Conservation (phyloP, 1,140 invertebrate species). For the Ceratosolen fusciceps region DNA sequence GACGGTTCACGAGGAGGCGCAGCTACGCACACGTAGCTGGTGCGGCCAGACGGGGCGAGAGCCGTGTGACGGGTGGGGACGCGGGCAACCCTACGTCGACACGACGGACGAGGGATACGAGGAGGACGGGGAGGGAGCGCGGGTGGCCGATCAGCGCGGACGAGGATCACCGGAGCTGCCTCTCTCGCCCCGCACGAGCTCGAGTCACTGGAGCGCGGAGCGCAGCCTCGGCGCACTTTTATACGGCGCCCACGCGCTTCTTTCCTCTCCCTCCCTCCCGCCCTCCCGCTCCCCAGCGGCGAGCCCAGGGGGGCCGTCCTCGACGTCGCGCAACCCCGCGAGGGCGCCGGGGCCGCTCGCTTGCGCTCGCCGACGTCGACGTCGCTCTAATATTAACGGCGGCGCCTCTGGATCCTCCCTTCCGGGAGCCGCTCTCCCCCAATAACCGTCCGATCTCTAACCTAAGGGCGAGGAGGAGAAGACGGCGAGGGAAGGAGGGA, state of each 20-base stretch:
- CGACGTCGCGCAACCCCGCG: background rate
- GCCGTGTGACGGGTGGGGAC: background rate
- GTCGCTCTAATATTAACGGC: constrained; percentile 33
- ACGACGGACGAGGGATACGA: background rate
- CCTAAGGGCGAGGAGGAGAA: too few relatives aligned
- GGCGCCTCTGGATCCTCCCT: background rate
- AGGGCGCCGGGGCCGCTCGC: constrained; percentile 12
- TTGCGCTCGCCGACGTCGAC: too few relatives aligned
- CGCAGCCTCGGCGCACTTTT: constrained; percentile 59
- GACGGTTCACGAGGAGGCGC: background rate
- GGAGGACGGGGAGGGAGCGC: background rate
- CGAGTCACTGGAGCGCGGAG: constrained; percentile 30
- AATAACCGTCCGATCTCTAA: too few relatives aligned
- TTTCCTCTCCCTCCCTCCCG: constrained; percentile 7
- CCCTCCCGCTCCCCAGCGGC: too few relatives aligned
- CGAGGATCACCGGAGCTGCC: background rate
- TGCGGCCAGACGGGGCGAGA: constrained; percentile 11
- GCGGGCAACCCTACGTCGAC: background rate
- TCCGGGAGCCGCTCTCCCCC: background rate
- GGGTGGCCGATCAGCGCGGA: constrained; percentile 48
- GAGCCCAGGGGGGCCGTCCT: background rate
- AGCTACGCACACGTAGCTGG: constrained; percentile 9
- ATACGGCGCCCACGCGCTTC: constrained; percentile 68
- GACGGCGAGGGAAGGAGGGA: too few relatives aligned
- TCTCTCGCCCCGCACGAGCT: constrained; percentile 5